These are phyloP conservation scores for Cyrtonyx montezumae DNA, from an alignment of 2,113 vertebrate species.

Conservation along the genomic window DNA sequence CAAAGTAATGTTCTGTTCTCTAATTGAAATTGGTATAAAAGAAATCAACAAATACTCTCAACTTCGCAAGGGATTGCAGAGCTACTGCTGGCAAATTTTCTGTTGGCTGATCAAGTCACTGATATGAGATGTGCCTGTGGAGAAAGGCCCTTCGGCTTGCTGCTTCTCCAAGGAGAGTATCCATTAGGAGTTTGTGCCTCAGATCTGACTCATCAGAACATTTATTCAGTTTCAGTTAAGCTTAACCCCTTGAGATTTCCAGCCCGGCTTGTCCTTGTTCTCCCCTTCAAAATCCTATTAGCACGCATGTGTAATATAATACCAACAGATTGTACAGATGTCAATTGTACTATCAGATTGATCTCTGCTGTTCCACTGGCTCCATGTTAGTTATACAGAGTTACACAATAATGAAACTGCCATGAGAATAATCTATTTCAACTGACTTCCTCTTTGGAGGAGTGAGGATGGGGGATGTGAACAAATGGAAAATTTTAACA, in stretches of 20 bases:
- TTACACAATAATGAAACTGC: background rate
- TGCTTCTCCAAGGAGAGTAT: background rate
- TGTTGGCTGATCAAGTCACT: background rate
- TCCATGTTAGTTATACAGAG: background rate
- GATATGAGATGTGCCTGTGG: background rate
- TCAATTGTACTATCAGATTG: background rate
- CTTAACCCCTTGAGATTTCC: background rate
- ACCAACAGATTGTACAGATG: background rate
- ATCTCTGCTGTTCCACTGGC: background rate
- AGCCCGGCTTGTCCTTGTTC: background rate
- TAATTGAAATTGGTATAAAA: background rate
- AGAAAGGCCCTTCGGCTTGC: background rate
- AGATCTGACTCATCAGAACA: background rate
- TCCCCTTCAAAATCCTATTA: background rate
- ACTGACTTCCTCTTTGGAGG: background rate
- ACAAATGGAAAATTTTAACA: background rate
- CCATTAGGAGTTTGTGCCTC: background rate
- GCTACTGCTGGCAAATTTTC: background rate
- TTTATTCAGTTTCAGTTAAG: background rate
- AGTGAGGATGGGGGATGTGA: background rate
- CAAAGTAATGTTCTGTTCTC: background rate
- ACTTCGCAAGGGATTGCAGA: background rate
- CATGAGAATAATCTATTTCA: background rate
- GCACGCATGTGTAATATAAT: background rate
- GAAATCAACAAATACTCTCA: background rate